These are phyloP conservation scores for Scalopus aquaticus DNA, from an alignment of 2,113 vertebrate species.

Conservation along the genomic window DNA sequence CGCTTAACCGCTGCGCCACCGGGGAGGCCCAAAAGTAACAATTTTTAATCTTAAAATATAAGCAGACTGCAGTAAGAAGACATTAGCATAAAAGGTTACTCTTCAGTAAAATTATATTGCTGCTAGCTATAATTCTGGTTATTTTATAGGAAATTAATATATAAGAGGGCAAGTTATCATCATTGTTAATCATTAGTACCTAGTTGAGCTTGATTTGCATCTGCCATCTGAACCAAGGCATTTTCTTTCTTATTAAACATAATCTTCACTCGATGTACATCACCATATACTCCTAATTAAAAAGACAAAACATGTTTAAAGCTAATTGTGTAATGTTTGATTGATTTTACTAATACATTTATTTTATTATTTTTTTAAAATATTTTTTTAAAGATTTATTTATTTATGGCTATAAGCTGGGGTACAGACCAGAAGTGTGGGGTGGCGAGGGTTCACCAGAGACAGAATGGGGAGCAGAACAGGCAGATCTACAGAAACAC, in stretches of 20 bases:
- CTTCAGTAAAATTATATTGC: not conserved
- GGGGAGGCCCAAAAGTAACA: no score
- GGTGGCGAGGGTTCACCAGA: no score
- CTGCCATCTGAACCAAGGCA: conserved; percentile 93
- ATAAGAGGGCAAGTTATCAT: not conserved
- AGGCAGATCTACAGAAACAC: no score
- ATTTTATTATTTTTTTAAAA: no score
- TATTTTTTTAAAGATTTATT: no score
- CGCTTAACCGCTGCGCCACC: no score
- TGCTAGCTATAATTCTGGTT: not conserved
- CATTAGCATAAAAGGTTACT: not conserved
- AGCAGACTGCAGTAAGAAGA: not conserved
- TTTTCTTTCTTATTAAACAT: conserved; percentile 92
- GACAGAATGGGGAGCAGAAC: no score
- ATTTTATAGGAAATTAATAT: conserved; percentile 21
- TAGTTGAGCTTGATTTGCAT: conserved; percentile 89
- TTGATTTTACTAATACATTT: conserved; percentile 33
- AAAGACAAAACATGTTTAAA: conserved; percentile 59
- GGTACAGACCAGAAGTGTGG: no score
- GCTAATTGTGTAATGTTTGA: not conserved
- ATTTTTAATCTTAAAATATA: not conserved
- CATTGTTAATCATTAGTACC: conserved; percentile 82
- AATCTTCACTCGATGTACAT: conserved; percentile 93
- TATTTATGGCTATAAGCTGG: no score
- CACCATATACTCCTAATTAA: conserved; percentile 89